Conservation (phyloP, 2,113 vertebrate genomes). For the Lontra canadensis region DNA sequence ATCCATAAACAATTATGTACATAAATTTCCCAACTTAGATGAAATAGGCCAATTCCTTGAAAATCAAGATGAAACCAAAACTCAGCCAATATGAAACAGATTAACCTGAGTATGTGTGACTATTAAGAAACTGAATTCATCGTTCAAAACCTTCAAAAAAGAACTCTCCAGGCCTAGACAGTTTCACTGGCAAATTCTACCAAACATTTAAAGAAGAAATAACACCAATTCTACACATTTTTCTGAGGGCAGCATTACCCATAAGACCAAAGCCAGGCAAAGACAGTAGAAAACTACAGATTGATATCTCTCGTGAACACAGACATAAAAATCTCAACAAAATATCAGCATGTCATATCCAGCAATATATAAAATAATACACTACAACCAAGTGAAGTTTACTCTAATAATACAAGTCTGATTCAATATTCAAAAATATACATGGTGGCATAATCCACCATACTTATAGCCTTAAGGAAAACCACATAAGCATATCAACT, state of each 20-base stretch:
- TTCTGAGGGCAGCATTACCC: neutral
- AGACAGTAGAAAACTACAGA: neutral
- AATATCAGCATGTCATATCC: neutral
- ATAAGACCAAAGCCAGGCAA: neutral
- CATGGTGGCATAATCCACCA: neutral
- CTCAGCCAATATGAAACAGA: neutral
- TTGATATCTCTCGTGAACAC: neutral
- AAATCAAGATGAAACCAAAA: neutral
- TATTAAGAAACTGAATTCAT: neutral
- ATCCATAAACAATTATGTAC: neutral
- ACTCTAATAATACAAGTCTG: neutral
- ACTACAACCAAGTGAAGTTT: neutral
- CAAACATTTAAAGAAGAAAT: neutral
- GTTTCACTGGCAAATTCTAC: neutral
- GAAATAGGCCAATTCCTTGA: slow-evolving; percentile 12
- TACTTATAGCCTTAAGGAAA: slow-evolving; percentile 15
- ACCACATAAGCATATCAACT: neutral
- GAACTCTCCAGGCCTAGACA: neutral
- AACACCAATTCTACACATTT: neutral
- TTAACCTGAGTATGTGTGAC: neutral
- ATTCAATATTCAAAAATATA: neutral
- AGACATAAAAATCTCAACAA: neutral
- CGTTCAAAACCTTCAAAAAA: neutral
- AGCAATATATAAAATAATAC: neutral
- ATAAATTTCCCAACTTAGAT: neutral